Evolutionary conservation across 23 tunicate genomes (phyloP), one percentile per base, ranked within the genome.

Genomic region (Corella eumyota): DNA sequence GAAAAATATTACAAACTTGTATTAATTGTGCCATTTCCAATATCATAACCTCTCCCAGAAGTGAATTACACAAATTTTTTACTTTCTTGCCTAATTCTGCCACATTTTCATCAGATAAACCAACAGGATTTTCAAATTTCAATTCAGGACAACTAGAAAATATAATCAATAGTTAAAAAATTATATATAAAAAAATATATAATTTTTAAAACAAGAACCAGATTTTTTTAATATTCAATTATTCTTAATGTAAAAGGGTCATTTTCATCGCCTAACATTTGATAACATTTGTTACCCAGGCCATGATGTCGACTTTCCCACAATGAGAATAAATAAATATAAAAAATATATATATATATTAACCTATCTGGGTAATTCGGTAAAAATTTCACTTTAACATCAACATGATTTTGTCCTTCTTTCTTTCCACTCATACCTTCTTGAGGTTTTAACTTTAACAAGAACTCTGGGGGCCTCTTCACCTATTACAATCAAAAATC

Each of bases 11-110:
- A 29, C 4, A 24, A 27, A 82, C 92, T 55, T 84, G 70, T 0
- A 75, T 37, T 6, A 68, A 34, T 36, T 84, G 77, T 25, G 81
- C 73, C 0, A 84, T 44, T 55, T 75, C 66, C 32, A 84, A 74
- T 54, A 84, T 69, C 94, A 84, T 84, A 32, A 84, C 94, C 75
- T 84, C 94, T 30, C 94, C 94, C 22, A 68, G 36, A 23, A 68
- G 36, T 6, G 74, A 25, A 34, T 69, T 69, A 30, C 78, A 72
- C 24, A 76, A 50, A 9, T 58, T 50, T 29, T 54, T 75, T 9
- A 84, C 15, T 55, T 56, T 48, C 26, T 68, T 24, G 1, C 54
- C 69, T 15, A 84, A 46, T 7, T 55, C 56, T 4, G 55, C 58
- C 33, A 74, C 45, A 37, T 27, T 78, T 11, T 84, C 94, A 35